A percentile compares a stretch with the other conserved stretches of the same genome.
phyloP scores from a whole-genome alignment of 2,888 invertebrate species.

The Liopterus haemorrhoidalis region DNA sequence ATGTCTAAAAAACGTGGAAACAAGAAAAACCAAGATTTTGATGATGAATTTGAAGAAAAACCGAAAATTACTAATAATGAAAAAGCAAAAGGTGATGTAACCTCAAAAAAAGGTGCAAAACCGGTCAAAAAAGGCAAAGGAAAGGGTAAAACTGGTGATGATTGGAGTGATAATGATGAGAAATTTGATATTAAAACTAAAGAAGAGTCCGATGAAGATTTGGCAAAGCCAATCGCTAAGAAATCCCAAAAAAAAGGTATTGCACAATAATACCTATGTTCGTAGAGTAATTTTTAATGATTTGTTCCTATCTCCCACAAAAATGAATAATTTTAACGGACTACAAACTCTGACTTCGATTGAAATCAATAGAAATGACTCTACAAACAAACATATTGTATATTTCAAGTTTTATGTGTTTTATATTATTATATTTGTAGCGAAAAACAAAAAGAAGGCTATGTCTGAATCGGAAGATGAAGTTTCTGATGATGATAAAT shows the following conservation, averaged over 20 bases:
- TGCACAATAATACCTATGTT: background rate
- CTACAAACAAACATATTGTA: slow-evolving; percentile 4
- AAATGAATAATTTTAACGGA: too few relatives aligned
- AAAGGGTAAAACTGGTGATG: slow-evolving; percentile 31
- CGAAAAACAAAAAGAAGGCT: slow-evolving; percentile 48
- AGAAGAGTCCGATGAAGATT: slow-evolving; percentile 36
- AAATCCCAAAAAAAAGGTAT: slow-evolving; percentile 53
- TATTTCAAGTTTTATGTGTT: slow-evolving; percentile 1
- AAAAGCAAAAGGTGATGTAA: slow-evolving; percentile 45
- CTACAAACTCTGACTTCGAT: too few relatives aligned
- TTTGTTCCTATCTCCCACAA: too few relatives aligned
- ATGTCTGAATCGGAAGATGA: slow-evolving; percentile 45
- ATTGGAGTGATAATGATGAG: slow-evolving; percentile 36
- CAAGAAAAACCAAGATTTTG: slow-evolving; percentile 54
- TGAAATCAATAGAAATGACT: too few relatives aligned
- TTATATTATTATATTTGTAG: slow-evolving; percentile 31
- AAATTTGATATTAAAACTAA: slow-evolving; percentile 31
- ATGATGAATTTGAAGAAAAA: slow-evolving; percentile 50
- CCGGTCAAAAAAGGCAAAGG: slow-evolving; percentile 28
- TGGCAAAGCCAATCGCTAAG: slow-evolving; percentile 45
- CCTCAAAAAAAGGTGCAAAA: slow-evolving; percentile 45
- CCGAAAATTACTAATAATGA: slow-evolving; percentile 35
- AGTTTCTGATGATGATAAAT: slow-evolving; percentile 33
- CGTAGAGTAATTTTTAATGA: too few relatives aligned
- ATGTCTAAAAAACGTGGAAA: slow-evolving; percentile 58